Evolutionary conservation across 2,113 vertebrate species (phyloP), one percentile per base, ranked within the genome.

Genomic region (Hippocampus mohnikei): DNA sequence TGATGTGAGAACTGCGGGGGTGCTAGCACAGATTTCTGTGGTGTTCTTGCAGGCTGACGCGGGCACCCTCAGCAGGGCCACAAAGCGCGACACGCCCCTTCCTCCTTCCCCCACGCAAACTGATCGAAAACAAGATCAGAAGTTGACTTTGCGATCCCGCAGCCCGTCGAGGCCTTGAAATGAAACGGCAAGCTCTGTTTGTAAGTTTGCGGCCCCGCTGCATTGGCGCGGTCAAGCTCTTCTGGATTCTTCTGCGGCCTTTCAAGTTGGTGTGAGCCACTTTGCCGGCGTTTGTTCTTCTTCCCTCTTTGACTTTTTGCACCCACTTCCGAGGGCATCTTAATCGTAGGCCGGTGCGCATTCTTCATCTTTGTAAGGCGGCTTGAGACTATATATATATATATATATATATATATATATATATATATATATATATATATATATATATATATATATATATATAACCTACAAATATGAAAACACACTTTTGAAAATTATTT

Each of bases 251-350:
- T 79, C 60, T 37, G 33, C 20, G 64, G 71, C 70, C 71, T 82
- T 87, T 52, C 67, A 74, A 66, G 90, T 89, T 88, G 91, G 91
- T 91, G 91, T 91, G 90, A 92, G 91, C 88, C 88, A 88, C 84
- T 88, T 91, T 91, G 90, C 85, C 81, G 58, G 61, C 75, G 68
- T 85, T 87, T 86, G 60, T 69, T 78, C 64, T 71, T 29, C 27
- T 58, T 70, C 29, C 18, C 66, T 37, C 46, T 25, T 33, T n/a
- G 10, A 29, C 18, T 25, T 8, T 50, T 37, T 62, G 60, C 60
- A 41, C 18, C 9, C 60, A 21, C 60, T 60, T 60, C 58, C 33
- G 16, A 60, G 6, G 15, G 25, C 58, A 8, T 60, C 27, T 60
- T 60, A 2, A 18, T 60, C 58, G 15, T 33, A 13, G 12, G 58